Evolutionary conservation across 2,888 invertebrate genomes (phyloP).

Genomic region (Drosophila colorata): DNA sequence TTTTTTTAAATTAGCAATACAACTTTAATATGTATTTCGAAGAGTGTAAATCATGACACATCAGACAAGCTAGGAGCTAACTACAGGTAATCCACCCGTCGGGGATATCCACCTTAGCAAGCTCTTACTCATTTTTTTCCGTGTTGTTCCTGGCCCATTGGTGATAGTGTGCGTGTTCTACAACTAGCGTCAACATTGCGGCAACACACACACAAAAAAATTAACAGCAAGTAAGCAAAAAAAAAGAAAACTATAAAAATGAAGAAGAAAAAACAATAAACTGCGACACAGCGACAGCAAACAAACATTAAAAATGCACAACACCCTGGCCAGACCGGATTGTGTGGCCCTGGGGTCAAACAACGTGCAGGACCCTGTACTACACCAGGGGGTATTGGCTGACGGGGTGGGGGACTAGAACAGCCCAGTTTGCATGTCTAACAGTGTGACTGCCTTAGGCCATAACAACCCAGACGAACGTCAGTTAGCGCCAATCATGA

Average conservation of each 20-base stretch:
- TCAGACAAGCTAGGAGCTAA: no score
- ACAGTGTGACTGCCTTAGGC: constrained; percentile 49
- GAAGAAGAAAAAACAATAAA: constrained; percentile 45
- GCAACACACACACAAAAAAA: constrained; percentile 38
- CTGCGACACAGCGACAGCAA: constrained; percentile 74
- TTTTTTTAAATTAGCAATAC: no score
- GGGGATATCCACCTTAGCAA: background rate
- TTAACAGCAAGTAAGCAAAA: constrained; percentile 29
- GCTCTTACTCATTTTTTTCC: constrained; percentile 16
- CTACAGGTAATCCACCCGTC: constrained; percentile 3
- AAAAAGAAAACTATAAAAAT: constrained; percentile 1
- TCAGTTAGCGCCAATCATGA: constrained; percentile 53
- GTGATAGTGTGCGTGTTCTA: constrained; percentile 65
- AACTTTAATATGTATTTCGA: no score
- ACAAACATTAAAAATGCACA: constrained; percentile 69
- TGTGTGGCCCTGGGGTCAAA: constrained; percentile 37
- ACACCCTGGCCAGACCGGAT: constrained; percentile 48
- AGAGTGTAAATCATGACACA: no score
- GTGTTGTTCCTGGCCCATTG: constrained; percentile 38
- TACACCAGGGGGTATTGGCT: background rate
- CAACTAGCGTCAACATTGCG: constrained; percentile 61
- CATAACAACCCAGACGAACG: constrained; percentile 62
- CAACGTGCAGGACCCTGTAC: constrained; percentile 20
- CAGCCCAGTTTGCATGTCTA: constrained; percentile 59
- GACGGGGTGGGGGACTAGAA: background rate